These are phyloP conservation scores for Phortica magna DNA, from an alignment of 2,888 invertebrate species.

Conservation along the genomic window DNA sequence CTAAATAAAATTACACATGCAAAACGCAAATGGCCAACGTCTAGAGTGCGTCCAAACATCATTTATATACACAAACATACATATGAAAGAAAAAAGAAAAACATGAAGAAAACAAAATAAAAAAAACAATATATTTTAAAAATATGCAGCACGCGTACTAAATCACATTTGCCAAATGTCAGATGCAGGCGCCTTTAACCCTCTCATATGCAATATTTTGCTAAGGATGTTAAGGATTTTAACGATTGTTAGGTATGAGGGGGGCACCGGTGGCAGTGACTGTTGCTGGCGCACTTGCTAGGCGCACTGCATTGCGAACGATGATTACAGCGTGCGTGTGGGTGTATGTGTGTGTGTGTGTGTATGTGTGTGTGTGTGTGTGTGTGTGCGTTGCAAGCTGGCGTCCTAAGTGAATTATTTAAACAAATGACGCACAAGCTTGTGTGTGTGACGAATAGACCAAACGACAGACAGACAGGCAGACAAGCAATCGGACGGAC, in stretches of 20 bases:
- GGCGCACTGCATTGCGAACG: not conserved
- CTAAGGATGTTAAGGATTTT: no score
- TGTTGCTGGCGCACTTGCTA: not conserved
- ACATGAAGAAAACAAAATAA: constrained; percentile 15
- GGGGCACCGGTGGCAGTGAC: not conserved
- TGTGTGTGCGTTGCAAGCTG: constrained; percentile 16
- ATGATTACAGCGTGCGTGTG: constrained; percentile 35
- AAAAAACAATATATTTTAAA: constrained; percentile 44
- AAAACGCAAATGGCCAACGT: constrained; percentile 49
- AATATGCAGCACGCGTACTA: constrained; percentile 53
- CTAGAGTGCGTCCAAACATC: constrained; percentile 29
- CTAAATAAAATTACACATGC: constrained; percentile 42
- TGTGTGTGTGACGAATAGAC: not conserved
- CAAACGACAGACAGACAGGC: not conserved
- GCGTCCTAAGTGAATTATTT: constrained; percentile 53
- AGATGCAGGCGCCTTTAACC: constrained; percentile 3
- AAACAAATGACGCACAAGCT: constrained; percentile 48
- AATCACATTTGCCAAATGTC: constrained; percentile 40
- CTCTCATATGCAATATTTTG: no score
- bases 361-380: constrained; percentile 34
- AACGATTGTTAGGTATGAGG: no score
- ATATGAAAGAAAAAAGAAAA: not conserved
- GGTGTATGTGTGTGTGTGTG: constrained; percentile 32
- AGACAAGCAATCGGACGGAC: no score
- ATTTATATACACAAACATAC: constrained; percentile 9